These are phyloP conservation scores for Actenoides hombroni DNA, from an alignment of 2,113 vertebrate genomes.

Conservation along the genomic window DNA sequence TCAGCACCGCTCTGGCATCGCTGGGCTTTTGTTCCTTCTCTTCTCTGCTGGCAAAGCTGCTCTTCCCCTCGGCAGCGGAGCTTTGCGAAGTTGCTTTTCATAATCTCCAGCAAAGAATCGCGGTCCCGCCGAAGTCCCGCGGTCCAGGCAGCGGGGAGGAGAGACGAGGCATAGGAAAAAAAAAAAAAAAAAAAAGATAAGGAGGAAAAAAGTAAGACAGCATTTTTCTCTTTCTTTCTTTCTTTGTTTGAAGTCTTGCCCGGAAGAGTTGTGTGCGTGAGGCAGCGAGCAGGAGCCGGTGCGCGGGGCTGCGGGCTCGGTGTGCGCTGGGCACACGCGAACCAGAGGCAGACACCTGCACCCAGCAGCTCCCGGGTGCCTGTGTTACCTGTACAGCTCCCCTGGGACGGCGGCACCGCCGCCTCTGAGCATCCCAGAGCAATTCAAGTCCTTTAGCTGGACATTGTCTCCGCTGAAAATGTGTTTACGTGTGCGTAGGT, in stretches of 20 bases:
- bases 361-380: neutral
- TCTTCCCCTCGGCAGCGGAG: neutral
- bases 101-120: neutral
- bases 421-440: neutral
- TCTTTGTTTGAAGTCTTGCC: conserved; percentile 62
- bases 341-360: neutral
- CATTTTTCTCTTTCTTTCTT: conserved; percentile 8
- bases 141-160: neutral
- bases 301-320: neutral
- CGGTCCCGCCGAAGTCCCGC: conserved; percentile 9
- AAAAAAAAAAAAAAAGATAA: neutral
- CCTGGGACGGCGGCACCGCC: neutral
- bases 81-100: neutral
- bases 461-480: rapidly evolving
- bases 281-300: neutral
- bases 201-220: conserved; percentile 12
- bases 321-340: neutral
- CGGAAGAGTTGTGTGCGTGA: neutral
- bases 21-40: conserved; percentile 60
- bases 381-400: rapidly evolving
- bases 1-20: conserved; percentile 16
- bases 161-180: neutral
- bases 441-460: neutral
- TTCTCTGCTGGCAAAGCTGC: conserved; percentile 4
- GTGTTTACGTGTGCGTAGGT: neutral